Percentiles rank a stretch among this genome's conserved stretches.
These are phyloP conservation scores for Troglohyphantes excavatus DNA, from an alignment of 2,888 invertebrate species.

Conservation along the genomic window DNA sequence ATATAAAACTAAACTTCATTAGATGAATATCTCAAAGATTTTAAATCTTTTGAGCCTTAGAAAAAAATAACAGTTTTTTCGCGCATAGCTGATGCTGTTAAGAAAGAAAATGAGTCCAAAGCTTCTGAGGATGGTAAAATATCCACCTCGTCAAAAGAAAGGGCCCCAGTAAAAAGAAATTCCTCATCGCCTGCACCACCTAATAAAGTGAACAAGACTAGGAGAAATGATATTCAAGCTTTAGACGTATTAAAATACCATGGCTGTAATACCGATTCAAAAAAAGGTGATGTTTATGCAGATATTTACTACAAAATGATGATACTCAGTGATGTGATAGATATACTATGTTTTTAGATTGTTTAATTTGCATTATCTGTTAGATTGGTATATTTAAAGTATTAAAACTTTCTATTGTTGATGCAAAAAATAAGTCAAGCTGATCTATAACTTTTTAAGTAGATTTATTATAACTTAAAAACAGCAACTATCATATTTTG, in stretches of 20 bases:
- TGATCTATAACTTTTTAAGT: too few relatives aligned
- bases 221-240: not conserved
- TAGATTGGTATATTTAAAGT: too few relatives aligned
- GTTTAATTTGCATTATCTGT: not conserved
- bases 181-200: not conserved
- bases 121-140: not conserved
- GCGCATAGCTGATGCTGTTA: not conserved
- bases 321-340: not conserved
- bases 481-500: too few relatives aligned
- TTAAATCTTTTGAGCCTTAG: not conserved
- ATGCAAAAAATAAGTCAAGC: too few relatives aligned
- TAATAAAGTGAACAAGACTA: not conserved
- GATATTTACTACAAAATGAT: not conserved
- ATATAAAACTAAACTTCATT: too few relatives aligned
- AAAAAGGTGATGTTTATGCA: too few relatives aligned
- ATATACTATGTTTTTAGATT: not conserved
- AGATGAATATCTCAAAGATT: too few relatives aligned
- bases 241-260: not conserved
- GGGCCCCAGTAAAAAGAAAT: not conserved
- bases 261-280: too few relatives aligned
- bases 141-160: not conserved
- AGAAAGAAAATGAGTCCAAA: not conserved
- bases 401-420: too few relatives aligned
- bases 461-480: too few relatives aligned
- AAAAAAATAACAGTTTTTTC: not conserved